A percentile compares a stretch with the other conserved stretches of the same genome.
phyloP scores from a whole-genome alignment of 2,888 invertebrate species.

The Bimastos eiseni region DNA sequence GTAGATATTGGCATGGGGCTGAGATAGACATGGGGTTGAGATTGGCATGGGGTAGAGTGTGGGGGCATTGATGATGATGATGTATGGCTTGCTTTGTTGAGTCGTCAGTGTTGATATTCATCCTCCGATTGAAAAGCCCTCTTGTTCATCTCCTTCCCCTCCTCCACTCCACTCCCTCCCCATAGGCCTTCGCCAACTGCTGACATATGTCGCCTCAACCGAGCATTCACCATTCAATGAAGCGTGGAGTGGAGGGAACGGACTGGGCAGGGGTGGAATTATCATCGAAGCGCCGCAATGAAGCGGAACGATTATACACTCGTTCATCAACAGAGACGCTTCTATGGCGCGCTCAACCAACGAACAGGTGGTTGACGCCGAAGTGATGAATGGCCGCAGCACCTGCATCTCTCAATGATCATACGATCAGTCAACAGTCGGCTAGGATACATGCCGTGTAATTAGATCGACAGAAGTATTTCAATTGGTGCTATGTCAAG shows the following conservation, averaged over 20 bases:
- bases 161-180: neutral
- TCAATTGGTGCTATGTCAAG: neutral
- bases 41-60: too few species aligned
- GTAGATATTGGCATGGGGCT: too few species aligned
- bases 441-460: neutral
- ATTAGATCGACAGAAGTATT: neutral
- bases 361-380: neutral
- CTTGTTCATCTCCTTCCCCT: neutral
- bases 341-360: neutral
- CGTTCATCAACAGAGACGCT: neutral
- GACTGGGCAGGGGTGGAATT: neutral
- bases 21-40: too few species aligned
- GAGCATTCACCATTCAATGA: neutral
- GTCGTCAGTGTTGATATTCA: neutral
- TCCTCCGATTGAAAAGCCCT: neutral
- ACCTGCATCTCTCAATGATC: neutral
- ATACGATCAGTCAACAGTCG: neutral
- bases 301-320: neutral
- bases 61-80: neutral
- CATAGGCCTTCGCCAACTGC: neutral
- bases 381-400: neutral
- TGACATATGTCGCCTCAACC: neutral
- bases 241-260: neutral
- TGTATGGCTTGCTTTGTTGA: neutral
- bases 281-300: neutral